Evolutionary conservation across 2,888 invertebrate species (phyloP).

Genomic region (Synergus laeviventris): DNA sequence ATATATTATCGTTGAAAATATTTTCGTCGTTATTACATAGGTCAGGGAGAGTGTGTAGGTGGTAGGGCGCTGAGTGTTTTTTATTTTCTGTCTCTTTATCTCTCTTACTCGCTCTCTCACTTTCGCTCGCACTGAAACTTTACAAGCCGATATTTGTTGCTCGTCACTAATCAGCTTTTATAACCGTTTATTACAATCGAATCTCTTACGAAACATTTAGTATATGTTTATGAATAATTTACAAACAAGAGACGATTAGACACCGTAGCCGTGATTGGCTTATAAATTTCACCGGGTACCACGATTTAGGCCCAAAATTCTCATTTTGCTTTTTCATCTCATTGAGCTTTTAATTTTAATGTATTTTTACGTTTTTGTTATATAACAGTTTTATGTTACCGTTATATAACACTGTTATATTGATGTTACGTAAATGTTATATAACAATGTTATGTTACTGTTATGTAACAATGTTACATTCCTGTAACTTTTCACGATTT

Average conservation of each 20-base stretch:
- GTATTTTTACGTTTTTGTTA: background rate
- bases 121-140: conserved; percentile 18
- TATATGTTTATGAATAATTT: conserved; percentile 65
- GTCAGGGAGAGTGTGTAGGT: conserved; percentile 36
- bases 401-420: background rate
- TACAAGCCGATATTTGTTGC: conserved; percentile 4
- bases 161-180: conserved; percentile 40
- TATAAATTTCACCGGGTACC: conserved; percentile 58
- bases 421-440: conserved; percentile 22
- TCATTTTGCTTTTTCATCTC: conserved; percentile 23
- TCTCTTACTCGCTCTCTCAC: conserved; percentile 40
- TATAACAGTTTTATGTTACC: background rate
- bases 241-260: conserved; percentile 72
- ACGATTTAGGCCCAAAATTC: conserved; percentile 47
- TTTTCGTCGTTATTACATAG: conserved; percentile 41
- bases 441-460: background rate
- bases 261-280: conserved; percentile 59
- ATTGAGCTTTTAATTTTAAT: conserved; percentile 40
- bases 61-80: conserved; percentile 26
- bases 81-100: conserved; percentile 41
- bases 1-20: conserved; percentile 40
- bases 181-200: conserved; percentile 46
- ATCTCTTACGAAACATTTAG: conserved; percentile 69
- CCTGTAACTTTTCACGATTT: background rate
- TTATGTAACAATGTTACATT: background rate